These are phyloP conservation scores for Alethe castanea DNA, from an alignment of 2,113 vertebrate species.

Conservation along the genomic window DNA sequence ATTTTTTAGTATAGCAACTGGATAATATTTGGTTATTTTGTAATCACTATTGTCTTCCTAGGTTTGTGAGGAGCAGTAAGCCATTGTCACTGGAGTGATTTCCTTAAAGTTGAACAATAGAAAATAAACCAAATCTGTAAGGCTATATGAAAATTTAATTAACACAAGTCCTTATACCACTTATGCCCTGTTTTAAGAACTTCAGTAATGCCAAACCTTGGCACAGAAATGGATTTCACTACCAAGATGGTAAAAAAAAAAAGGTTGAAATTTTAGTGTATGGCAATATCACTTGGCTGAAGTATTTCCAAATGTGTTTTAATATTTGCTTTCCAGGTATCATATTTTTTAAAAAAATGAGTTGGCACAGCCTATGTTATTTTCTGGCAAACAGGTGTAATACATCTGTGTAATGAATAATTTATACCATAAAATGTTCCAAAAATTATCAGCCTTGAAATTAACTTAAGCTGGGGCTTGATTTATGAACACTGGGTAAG, in stretches of 20 bases:
- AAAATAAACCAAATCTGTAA: background rate
- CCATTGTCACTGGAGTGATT: background rate
- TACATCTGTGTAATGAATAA: constrained; percentile 31
- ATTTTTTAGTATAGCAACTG: background rate
- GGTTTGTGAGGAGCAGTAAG: background rate
- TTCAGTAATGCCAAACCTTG: background rate
- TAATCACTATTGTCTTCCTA: background rate
- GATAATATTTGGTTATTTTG: background rate
- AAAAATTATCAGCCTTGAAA: constrained; percentile 52
- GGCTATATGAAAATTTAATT: background rate
- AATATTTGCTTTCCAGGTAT: background rate
- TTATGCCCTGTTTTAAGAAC: background rate
- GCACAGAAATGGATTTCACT: background rate
- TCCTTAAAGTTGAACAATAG: background rate
- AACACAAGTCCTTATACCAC: background rate
- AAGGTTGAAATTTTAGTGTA: background rate
- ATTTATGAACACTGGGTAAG: constrained; percentile 23
- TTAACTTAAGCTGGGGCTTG: constrained; percentile 43
- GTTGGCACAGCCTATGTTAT: background rate
- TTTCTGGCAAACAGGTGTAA: constrained; percentile 24
- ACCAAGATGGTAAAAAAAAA: background rate
- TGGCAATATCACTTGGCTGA: background rate
- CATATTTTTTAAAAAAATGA: background rate
- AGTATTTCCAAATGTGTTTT: background rate
- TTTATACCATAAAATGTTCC: background rate